A percentile compares a stretch with the other conserved stretches of the same genome.
phyloP scores from a whole-genome alignment of 2,797 vertebrate genomes.

The Podarcis lilfordi region DNA sequence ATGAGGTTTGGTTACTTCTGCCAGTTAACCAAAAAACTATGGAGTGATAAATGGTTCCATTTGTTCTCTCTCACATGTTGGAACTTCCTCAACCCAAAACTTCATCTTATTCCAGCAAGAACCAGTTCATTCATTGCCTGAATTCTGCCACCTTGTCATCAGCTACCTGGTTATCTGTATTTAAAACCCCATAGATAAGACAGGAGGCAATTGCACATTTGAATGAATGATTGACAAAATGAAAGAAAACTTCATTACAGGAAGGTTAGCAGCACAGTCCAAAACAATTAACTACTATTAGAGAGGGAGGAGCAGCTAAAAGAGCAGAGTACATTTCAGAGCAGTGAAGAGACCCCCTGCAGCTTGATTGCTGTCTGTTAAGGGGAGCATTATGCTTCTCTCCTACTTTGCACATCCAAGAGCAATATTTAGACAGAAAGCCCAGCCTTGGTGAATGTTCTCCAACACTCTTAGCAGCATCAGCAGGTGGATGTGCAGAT shows the following conservation, averaged over 20 bases:
- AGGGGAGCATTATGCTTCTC: neutral
- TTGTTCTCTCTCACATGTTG: too few relatives aligned
- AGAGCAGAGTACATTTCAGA: neutral
- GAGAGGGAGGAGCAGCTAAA: neutral
- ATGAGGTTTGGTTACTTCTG: neutral
- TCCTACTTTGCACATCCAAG: neutral
- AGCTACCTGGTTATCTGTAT: neutral
- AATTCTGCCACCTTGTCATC: neutral
- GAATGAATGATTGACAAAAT: neutral
- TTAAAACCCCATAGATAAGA: neutral
- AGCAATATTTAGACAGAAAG: neutral
- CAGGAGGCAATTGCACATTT: neutral
- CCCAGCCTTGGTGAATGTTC: neutral
- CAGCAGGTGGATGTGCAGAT: neutral
- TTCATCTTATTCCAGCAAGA: neutral
- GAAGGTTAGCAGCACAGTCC: accelerated
- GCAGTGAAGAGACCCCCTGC: neutral
- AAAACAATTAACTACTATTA: neutral
- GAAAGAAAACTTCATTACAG: neutral
- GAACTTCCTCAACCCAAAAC: neutral
- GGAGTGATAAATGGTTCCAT: neutral
- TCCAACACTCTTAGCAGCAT: neutral
- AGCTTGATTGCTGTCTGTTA: neutral
- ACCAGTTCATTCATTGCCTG: neutral
- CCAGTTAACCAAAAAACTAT: neutral